phyloP scores from a whole-genome alignment of 2,888 invertebrate species.

The Vesta saturnalis region DNA sequence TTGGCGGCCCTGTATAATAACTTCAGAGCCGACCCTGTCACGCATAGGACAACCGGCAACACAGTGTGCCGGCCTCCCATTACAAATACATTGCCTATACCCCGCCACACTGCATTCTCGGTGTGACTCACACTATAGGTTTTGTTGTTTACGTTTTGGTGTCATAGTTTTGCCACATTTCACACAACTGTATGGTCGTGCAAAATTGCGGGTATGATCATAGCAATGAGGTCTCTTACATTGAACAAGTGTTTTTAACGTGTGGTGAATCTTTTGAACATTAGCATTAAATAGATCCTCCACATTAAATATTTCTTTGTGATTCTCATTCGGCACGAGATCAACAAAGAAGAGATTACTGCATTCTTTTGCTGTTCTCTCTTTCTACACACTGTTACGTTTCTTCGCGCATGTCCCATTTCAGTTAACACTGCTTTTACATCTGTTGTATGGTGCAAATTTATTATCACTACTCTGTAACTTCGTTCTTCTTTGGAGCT shows the following conservation, averaged over 20 bases:
- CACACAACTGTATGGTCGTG: background rate
- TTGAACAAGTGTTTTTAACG: conserved; percentile 5
- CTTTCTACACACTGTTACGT: conserved; percentile 1
- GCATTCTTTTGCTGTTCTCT: too few relatives aligned
- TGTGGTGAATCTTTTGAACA: too few relatives aligned
- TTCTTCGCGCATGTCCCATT: background rate
- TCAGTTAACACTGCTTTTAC: background rate
- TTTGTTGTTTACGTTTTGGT: background rate
- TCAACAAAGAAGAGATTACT: too few relatives aligned
- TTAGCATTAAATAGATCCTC: too few relatives aligned
- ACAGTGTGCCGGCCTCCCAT: too few relatives aligned
- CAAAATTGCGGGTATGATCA: conserved; percentile 6
- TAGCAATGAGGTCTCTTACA: background rate
- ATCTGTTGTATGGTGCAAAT: background rate
- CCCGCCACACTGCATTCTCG: too few relatives aligned
- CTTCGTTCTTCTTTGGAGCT: conserved; percentile 2
- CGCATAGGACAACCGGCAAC: too few relatives aligned
- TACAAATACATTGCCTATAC: too few relatives aligned
- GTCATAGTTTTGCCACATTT: conserved; percentile 4
- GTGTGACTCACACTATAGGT: too few relatives aligned
- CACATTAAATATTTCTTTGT: conserved; percentile 6
- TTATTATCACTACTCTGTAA: conserved; percentile 8
- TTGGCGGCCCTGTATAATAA: too few relatives aligned
- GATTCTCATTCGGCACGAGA: too few relatives aligned
- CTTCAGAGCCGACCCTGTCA: too few relatives aligned